Conservation (phyloP, 2,888 invertebrate species). For the Idaea biselata region DNA sequence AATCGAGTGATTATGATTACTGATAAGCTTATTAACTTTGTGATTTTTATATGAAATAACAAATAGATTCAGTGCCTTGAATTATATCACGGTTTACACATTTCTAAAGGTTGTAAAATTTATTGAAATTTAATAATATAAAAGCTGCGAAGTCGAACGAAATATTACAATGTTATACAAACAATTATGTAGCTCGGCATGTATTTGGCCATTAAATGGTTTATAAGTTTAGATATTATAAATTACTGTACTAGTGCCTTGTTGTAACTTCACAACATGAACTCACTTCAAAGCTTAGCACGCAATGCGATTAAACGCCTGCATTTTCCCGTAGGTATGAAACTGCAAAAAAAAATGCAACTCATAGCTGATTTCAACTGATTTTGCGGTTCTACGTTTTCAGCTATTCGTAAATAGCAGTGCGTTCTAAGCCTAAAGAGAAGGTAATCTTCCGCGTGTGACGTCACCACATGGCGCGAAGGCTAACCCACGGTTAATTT, state of each 20-base stretch:
- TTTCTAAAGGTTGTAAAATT: not conserved
- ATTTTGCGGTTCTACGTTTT: too few relatives aligned
- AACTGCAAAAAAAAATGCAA: too few relatives aligned
- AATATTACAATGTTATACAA: not conserved
- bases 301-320: too few relatives aligned
- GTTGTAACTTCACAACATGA: not conserved
- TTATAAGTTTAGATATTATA: not conserved
- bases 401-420: too few relatives aligned
- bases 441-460: not conserved
- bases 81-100: not conserved
- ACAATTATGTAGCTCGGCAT: not conserved
- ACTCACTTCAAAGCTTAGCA: not conserved
- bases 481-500: too few relatives aligned
- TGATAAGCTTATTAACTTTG: too few relatives aligned
- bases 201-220: not conserved
- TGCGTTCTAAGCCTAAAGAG: too few relatives aligned
- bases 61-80: not conserved
- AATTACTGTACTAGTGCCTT: not conserved
- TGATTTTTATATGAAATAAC: not conserved
- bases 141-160: not conserved
- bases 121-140: not conserved
- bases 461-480: conserved; percentile 8
- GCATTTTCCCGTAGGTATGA: too few relatives aligned
- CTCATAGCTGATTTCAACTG: too few relatives aligned
- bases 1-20: not conserved